Conservation (phyloP, 2,888 invertebrate genomes). For the Scrobipalpa costella region DNA sequence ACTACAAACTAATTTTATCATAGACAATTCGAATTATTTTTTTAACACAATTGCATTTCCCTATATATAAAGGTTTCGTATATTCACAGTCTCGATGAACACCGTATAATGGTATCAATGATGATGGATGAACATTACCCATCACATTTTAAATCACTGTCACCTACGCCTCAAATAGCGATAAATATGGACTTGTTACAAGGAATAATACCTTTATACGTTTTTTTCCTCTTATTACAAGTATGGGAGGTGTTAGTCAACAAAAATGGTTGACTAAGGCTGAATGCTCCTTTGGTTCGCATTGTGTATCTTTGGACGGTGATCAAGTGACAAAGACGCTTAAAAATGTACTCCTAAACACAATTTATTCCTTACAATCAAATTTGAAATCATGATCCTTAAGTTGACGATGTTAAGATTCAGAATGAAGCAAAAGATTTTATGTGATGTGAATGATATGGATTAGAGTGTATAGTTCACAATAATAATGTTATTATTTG, state of each 20-base stretch:
- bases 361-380: constrained; percentile 38
- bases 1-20: too few relatives aligned
- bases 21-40: too few relatives aligned
- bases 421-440: constrained; percentile 21
- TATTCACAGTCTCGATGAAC: too few relatives aligned
- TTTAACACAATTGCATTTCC: too few relatives aligned
- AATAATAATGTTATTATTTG: constrained; percentile 77
- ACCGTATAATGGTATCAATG: too few relatives aligned
- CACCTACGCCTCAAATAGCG: constrained; percentile 16
- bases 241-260: constrained; percentile 47
- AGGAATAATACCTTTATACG: constrained; percentile 17
- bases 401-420: constrained; percentile 37
- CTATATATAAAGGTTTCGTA: too few relatives aligned
- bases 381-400: constrained; percentile 27
- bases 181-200: constrained; percentile 16
- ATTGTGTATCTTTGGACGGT: constrained; percentile 65
- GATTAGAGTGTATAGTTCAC: constrained; percentile 49
- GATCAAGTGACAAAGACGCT: constrained; percentile 72
- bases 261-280: constrained; percentile 57
- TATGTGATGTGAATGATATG: not conserved
- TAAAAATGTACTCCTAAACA: constrained; percentile 66
- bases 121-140: too few relatives aligned
- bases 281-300: constrained; percentile 46
- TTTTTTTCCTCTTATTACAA: constrained; percentile 16
- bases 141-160: constrained; percentile 9